Evolutionary conservation across 1,140 invertebrate genomes (phyloP).

Genomic region (Drosophila virilis): DNA sequence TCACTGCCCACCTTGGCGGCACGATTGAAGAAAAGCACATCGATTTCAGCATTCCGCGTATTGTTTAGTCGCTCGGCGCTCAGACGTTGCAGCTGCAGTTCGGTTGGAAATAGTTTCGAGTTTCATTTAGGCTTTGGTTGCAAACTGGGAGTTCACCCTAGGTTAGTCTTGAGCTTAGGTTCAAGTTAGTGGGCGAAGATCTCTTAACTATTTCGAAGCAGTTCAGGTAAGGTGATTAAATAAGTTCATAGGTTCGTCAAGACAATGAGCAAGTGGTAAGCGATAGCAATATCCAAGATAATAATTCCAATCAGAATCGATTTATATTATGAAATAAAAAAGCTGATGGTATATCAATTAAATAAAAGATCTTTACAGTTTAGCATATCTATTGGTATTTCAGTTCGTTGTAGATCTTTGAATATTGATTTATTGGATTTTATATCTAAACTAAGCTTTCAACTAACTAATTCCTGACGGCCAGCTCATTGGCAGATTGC

Average conservation of each 20-base stretch:
- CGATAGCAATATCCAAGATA: background rate
- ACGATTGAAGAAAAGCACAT: slow-evolving; percentile 90
- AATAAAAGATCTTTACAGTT: too few relatives aligned
- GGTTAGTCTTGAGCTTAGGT: slow-evolving; percentile 1
- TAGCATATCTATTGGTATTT: too few relatives aligned
- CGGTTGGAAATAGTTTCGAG: background rate
- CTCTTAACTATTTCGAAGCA: background rate
- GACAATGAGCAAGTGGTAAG: background rate
- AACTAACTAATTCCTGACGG: slow-evolving; percentile 42
- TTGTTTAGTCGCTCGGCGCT: slow-evolving; percentile 88
- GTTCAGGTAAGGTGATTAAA: background rate
- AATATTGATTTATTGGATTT: too few relatives aligned
- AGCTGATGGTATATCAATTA: too few relatives aligned
- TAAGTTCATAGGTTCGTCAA: background rate
- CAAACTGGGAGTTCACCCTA: background rate
- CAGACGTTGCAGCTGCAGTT: slow-evolving; percentile 59
- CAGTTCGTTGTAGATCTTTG: too few relatives aligned
- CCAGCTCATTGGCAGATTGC: slow-evolving; percentile 45
- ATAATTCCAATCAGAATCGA: too few relatives aligned
- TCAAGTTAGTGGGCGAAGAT: background rate
- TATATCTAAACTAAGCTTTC: background rate
- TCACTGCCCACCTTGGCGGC: slow-evolving; percentile 95
- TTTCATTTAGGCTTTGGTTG: slow-evolving; percentile 9
- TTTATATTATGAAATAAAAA: too few relatives aligned
- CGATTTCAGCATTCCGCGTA: slow-evolving; percentile 87